Evolutionary conservation across 1,140 invertebrate genomes (phyloP).

Genomic region (Cotesia glomerata): DNA sequence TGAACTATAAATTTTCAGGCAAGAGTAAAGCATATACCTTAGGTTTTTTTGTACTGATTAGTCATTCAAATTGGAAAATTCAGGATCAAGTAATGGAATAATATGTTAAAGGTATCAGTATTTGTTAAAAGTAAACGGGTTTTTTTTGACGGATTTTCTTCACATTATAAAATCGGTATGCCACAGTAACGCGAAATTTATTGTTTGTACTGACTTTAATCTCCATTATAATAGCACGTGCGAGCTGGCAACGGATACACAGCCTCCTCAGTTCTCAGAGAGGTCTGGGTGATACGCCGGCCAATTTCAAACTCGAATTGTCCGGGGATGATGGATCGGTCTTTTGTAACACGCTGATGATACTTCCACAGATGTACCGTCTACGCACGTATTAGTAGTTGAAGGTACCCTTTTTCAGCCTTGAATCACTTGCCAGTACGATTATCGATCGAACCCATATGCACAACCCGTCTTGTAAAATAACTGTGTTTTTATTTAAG

Average conservation of each 20-base stretch:
- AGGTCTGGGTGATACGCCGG: slow-evolving; percentile 26
- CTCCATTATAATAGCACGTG: slow-evolving; percentile 51
- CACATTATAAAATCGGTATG: not conserved
- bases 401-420: slow-evolving; percentile 16
- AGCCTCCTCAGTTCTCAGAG: slow-evolving; percentile 5
- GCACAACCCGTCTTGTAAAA: slow-evolving; percentile 23
- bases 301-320: slow-evolving; percentile 51
- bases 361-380: slow-evolving; percentile 54
- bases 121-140: not conserved
- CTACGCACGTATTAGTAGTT: slow-evolving; percentile 33
- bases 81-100: too few relatives aligned
- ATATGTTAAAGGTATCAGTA: not conserved
- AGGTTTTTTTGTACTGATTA: too few relatives aligned
- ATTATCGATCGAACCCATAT: slow-evolving; percentile 53
- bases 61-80: not conserved
- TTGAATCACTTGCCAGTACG: slow-evolving; percentile 46
- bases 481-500: slow-evolving; percentile 4
- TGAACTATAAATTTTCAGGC: too few relatives aligned
- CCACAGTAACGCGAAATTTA: slow-evolving; percentile 19
- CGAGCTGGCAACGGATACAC: slow-evolving; percentile 8
- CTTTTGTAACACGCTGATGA: slow-evolving; percentile 51
- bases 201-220: slow-evolving; percentile 46
- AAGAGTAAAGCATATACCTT: too few relatives aligned
- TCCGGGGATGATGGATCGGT: slow-evolving; percentile 54
- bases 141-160: too few relatives aligned